These are phyloP conservation scores for Drosophila sechellia DNA, from an alignment of 1,140 invertebrate species.

Conservation along the genomic window DNA sequence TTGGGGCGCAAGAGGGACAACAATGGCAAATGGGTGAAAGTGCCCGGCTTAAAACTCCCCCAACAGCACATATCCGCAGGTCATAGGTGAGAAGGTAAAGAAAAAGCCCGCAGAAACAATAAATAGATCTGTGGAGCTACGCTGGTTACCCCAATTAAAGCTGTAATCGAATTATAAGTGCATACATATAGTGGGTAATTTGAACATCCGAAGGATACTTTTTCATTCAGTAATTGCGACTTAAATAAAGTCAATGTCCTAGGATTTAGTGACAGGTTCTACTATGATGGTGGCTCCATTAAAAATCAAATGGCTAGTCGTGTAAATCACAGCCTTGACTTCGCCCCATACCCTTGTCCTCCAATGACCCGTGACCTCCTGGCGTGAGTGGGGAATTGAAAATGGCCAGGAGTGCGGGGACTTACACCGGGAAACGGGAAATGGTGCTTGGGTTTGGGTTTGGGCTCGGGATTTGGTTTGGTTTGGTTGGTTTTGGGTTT, in stretches of 20 bases:
- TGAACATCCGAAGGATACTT: too few relatives aligned
- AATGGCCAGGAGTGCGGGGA: background rate
- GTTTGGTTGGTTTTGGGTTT: background rate
- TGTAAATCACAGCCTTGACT: conserved; percentile 59
- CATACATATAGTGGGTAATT: too few relatives aligned
- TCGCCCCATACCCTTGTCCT: conserved; percentile 37
- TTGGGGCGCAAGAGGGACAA: conserved; percentile 60
- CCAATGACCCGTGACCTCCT: conserved; percentile 24
- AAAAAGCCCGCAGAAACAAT: background rate
- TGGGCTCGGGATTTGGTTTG: conserved; percentile 1
- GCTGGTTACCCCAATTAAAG: background rate
- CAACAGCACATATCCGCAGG: conserved; percentile 7
- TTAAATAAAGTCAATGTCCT: conserved; percentile 9
- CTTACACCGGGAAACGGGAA: conserved; percentile 1
- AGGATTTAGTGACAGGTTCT: conserved; percentile 20
- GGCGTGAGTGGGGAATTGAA: conserved; percentile 17
- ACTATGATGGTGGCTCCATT: conserved; percentile 25
- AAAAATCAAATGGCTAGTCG: conserved; percentile 53
- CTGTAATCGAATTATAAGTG: background rate
- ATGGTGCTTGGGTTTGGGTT: background rate
- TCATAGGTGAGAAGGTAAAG: conserved; percentile 17
- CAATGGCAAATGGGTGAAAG: conserved; percentile 57
- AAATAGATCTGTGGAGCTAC: conserved; percentile 1
- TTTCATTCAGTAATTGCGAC: too few relatives aligned
- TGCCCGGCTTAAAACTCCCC: conserved; percentile 8